A percentile compares a stretch with the other conserved stretches of the same genome.
These are phyloP conservation scores for Beris morrisii DNA, from an alignment of 2,888 invertebrate genomes.

Conservation along the genomic window DNA sequence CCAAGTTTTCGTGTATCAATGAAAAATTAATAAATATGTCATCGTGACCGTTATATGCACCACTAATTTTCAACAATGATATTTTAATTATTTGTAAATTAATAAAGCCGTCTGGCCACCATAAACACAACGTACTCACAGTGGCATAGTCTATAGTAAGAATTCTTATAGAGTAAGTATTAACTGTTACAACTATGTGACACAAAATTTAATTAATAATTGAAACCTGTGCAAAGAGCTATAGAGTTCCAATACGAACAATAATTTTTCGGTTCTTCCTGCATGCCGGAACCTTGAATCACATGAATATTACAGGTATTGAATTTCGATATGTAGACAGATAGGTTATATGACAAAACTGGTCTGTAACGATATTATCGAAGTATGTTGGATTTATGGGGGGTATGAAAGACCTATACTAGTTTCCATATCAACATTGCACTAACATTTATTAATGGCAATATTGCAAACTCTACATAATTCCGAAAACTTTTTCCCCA, in stretches of 20 bases:
- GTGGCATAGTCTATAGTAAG: background rate
- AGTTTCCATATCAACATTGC: too few species aligned
- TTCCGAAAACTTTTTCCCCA: too few species aligned
- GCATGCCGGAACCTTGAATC: constrained; percentile 58
- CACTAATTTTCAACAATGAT: too few species aligned
- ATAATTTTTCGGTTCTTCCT: constrained; percentile 48
- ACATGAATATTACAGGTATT: constrained; percentile 38
- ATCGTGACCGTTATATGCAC: too few species aligned
- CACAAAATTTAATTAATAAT: constrained; percentile 24
- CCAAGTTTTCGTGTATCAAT: too few species aligned
- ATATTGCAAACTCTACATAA: too few species aligned
- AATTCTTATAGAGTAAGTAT: background rate
- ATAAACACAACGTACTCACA: background rate
- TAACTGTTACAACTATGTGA: constrained; percentile 23
- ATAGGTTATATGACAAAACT: constrained; percentile 18
- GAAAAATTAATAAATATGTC: too few species aligned
- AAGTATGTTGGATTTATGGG: too few species aligned
- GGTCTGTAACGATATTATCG: background rate
- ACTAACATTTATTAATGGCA: too few species aligned
- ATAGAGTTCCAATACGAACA: constrained; percentile 6
- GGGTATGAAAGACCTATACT: too few species aligned
- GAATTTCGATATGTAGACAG: background rate
- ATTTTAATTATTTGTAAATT: constrained; percentile 23
- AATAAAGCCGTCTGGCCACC: constrained; percentile 13
- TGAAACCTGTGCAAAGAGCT: constrained; percentile 12